Conservation (phyloP, 2,888 invertebrate genomes). For the Rhagonycha fulva region DNA sequence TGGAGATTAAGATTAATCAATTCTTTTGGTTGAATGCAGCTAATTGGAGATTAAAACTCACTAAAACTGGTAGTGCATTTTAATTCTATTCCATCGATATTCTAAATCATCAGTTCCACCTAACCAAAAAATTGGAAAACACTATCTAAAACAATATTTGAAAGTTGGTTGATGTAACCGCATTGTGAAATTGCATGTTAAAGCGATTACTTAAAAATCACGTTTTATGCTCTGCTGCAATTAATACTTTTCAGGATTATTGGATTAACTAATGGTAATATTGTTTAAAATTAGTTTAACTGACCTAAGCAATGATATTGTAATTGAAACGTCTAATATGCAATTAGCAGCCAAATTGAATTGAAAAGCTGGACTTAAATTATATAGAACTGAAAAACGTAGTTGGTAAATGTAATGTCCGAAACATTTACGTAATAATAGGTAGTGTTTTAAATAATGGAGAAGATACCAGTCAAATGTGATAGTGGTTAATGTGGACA, state of each 20-base stretch:
- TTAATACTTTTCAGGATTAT: neutral
- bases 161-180: no score
- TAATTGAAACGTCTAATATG: neutral
- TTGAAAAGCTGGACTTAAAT: neutral
- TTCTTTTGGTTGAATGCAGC: no score
- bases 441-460: neutral
- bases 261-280: neutral
- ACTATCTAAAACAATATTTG: no score
- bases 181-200: no score
- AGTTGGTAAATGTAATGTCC: neutral
- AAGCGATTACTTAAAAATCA: no score
- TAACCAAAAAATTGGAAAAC: no score
- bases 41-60: no score
- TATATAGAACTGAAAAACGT: neutral
- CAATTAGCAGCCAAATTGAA: neutral
- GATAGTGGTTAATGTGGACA: slow-evolving; percentile 26
- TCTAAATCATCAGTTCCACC: no score
- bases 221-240: neutral
- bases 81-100: no score
- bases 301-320: neutral
- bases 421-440: neutral
- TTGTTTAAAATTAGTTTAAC: neutral
- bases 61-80: no score
- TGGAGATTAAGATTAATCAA: no score
- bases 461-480: slow-evolving; percentile 9